These are phyloP conservation scores for Lycaon pictus DNA, from an alignment of 2,113 vertebrate genomes.

Conservation along the genomic window DNA sequence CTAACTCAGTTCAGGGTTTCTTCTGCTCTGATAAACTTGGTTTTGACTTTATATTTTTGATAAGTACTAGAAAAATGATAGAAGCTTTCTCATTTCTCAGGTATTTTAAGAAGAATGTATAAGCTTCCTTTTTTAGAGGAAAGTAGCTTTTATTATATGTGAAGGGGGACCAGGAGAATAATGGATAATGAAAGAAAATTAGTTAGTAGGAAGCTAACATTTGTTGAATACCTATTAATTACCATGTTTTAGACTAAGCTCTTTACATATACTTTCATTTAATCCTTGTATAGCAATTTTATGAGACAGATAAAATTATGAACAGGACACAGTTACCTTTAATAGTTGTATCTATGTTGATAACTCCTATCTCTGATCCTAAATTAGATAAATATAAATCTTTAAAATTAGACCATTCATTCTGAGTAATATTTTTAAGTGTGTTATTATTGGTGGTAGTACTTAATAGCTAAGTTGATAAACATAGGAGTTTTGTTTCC, in stretches of 20 bases:
- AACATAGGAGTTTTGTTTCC: not conserved
- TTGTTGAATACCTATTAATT: slow-evolving; percentile 4
- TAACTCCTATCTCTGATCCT: not conserved
- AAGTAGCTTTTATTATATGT: slow-evolving; percentile 52
- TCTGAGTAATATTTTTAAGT: not conserved
- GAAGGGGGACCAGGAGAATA: not conserved
- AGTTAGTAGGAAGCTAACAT: not conserved
- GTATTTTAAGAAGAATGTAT: slow-evolving; percentile 48
- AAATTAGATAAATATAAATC: slow-evolving; percentile 19
- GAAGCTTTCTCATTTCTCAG: not conserved
- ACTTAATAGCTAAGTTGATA: not conserved
- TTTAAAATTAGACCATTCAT: slow-evolving; percentile 38
- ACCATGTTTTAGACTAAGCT: not conserved
- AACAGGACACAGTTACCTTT: not conserved
- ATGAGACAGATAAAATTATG: slow-evolving; percentile 24
- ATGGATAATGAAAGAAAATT: not conserved
- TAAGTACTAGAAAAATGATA: slow-evolving; percentile 6
- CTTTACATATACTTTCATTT: slow-evolving; percentile 2
- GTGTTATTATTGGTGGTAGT: not conserved
- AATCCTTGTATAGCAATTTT: not conserved
- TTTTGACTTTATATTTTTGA: slow-evolving; percentile 58
- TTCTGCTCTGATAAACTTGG: slow-evolving; percentile 27
- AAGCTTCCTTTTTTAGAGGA: not conserved
- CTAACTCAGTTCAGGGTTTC: not conserved
- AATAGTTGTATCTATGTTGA: not conserved